A percentile compares a stretch with the other conserved stretches of the same genome.
Evolutionary conservation across 1,140 invertebrate species (phyloP).

Genomic region (Pseudachorutes palmiensis): DNA sequence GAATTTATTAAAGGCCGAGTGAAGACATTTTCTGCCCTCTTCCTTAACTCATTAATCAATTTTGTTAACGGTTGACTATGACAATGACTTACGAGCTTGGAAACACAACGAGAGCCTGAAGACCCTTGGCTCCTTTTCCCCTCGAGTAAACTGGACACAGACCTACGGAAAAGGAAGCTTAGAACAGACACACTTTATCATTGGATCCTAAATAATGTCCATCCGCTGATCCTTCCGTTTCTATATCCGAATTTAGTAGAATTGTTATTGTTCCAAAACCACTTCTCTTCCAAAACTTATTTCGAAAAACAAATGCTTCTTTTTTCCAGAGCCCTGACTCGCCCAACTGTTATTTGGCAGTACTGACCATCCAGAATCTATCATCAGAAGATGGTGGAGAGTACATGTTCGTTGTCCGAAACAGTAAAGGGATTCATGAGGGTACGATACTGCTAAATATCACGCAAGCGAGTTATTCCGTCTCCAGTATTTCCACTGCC

Average conservation of each 20-base stretch:
- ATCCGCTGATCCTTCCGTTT: neutral
- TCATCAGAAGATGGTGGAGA: constrained; percentile 51
- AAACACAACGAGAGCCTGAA: neutral
- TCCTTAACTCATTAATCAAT: constrained; percentile 4
- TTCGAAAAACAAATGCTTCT: constrained; percentile 3
- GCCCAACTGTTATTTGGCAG: constrained; percentile 48
- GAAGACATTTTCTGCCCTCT: neutral
- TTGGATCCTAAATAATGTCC: neutral
- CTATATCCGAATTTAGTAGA: neutral
- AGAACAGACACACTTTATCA: neutral
- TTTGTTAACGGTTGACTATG: neutral
- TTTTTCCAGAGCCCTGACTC: constrained; percentile 46
- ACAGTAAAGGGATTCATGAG: constrained; percentile 50
- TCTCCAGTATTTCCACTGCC: constrained; percentile 30
- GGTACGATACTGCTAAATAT: constrained; percentile 51
- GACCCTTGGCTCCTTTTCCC: neutral
- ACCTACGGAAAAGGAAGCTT: neutral
- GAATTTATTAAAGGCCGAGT: neutral
- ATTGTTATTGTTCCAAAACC: neutral
- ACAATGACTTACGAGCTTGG: constrained; percentile 2
- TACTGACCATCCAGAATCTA: constrained; percentile 48
- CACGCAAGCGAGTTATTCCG: constrained; percentile 44
- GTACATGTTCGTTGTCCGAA: constrained; percentile 50
- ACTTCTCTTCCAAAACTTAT: neutral
- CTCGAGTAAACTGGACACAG: constrained; percentile 6